phyloP scores from a whole-genome alignment of 2,113 vertebrate genomes.

The Chionodraco myersi region DNA sequence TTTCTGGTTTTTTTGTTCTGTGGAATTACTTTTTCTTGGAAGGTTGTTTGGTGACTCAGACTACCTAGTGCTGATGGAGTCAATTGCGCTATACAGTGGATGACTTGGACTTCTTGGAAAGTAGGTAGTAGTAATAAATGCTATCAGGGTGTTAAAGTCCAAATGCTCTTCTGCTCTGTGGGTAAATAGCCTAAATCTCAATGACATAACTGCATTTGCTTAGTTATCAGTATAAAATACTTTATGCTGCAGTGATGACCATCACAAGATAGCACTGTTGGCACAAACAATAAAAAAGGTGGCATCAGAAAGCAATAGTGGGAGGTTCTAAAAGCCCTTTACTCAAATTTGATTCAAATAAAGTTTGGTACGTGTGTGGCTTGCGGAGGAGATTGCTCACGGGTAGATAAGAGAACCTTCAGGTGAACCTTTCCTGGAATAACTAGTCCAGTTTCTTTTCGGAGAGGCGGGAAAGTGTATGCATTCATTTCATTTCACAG shows the following conservation, averaged over 20 bases:
- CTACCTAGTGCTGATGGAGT: neutral
- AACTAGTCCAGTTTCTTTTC: no score
- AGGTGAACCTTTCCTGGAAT: neutral
- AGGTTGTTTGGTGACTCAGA: no score
- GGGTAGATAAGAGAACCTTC: neutral
- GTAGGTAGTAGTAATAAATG: neutral
- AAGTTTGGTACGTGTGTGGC: neutral
- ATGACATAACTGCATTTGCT: neutral
- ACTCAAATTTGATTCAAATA: neutral
- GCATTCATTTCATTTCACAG: no score
- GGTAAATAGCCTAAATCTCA: neutral
- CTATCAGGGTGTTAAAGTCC: neutral
- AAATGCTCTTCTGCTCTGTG: neutral
- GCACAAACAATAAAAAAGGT: neutral
- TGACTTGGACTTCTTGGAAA: no score
- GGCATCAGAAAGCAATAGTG: neutral
- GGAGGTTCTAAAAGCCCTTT: neutral
- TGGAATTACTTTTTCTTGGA: neutral
- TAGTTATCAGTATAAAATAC: neutral
- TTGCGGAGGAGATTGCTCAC: neutral
- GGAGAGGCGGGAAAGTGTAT: no score
- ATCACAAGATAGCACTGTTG: neutral
- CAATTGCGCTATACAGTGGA: neutral
- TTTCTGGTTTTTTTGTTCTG: neutral
- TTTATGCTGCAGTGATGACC: neutral